These are phyloP conservation scores for Amblyteles armatorius DNA, from an alignment of 2,888 invertebrate genomes.

Conservation along the genomic window DNA sequence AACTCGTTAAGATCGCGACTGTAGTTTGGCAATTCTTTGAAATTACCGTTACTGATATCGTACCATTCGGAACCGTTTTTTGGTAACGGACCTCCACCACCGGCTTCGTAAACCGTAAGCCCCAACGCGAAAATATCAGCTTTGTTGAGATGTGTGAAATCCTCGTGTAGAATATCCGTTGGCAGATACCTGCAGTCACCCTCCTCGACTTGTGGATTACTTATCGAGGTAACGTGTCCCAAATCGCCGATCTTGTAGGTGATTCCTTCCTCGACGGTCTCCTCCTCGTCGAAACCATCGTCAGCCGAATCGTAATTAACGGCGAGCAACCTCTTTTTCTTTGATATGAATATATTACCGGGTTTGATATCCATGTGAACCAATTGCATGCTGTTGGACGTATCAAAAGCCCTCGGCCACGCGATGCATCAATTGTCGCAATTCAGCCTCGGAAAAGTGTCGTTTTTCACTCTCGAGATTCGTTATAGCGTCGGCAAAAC, in stretches of 20 bases:
- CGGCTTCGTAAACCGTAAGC: constrained; percentile 86
- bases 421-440: constrained; percentile 91
- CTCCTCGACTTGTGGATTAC: too few species aligned
- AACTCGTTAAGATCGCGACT: constrained; percentile 90
- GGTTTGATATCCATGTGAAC: constrained; percentile 92
- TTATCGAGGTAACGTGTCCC: too few species aligned
- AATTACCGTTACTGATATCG: constrained; percentile 90
- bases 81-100: constrained; percentile 92
- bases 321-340: too few species aligned
- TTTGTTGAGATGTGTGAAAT: too few species aligned
- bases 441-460: constrained; percentile 89
- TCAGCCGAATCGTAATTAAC: too few species aligned
- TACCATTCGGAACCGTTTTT: constrained; percentile 97
- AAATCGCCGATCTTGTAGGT: too few species aligned
- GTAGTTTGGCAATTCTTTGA: constrained; percentile 89
- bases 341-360: too few species aligned
- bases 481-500: constrained; percentile 89
- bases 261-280: too few species aligned
- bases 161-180: too few species aligned
- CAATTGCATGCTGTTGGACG: constrained; percentile 95
- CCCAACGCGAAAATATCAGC: too few species aligned
- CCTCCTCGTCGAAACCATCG: too few species aligned
- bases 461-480: constrained; percentile 85
- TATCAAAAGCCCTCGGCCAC: constrained; percentile 94
- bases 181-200: too few species aligned